Conservation (phyloP, 2,113 vertebrate species). For the Thryonomys swinderianus region DNA sequence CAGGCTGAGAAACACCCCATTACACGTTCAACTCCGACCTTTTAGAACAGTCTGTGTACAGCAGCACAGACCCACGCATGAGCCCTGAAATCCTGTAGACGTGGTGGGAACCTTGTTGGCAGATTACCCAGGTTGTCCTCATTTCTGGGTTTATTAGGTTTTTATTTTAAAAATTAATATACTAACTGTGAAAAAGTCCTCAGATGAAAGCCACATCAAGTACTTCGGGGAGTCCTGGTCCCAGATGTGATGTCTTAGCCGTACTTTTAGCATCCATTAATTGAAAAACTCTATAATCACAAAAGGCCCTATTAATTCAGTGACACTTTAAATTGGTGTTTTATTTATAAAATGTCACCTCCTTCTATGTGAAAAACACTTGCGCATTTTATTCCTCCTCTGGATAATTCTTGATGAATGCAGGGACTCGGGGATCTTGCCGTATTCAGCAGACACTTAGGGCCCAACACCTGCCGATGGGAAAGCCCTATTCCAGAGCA, state of each 20-base stretch:
- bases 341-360: background rate
- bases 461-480: background rate
- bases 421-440: background rate
- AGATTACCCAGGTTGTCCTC: too few species aligned
- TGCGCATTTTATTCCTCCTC: background rate
- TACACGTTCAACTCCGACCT: background rate
- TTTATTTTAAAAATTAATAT: slow-evolving; percentile 27
- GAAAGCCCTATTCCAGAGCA: background rate
- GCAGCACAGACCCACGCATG: background rate
- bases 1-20: background rate
- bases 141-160: background rate
- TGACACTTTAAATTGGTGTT: background rate
- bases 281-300: background rate
- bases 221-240: background rate
- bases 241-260: background rate
- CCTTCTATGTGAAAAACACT: background rate
- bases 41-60: accelerated
- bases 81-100: background rate
- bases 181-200: background rate
- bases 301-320: background rate
- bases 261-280: background rate
- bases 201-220: background rate
- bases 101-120: background rate
- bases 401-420: background rate
- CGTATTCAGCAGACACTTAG: background rate